A percentile compares a stretch with the other conserved stretches of the same genome.
Evolutionary conservation across 2,113 vertebrate species (phyloP).

Genomic region (Pelodiscus sinensis): DNA sequence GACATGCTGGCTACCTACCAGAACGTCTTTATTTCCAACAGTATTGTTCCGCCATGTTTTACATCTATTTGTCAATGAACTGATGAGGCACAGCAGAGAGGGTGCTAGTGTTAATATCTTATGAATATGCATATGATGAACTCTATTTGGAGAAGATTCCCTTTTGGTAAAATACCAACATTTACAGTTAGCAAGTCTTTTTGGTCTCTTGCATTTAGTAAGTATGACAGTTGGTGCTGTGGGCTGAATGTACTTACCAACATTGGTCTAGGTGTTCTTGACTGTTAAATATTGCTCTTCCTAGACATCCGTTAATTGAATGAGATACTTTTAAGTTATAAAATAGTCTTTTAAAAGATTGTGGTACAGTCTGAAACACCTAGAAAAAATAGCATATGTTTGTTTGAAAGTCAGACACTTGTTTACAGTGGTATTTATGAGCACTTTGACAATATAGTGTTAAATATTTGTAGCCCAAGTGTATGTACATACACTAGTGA

Average conservation of each 20-base stretch:
- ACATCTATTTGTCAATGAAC: slow-evolving; percentile 40
- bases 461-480: neutral
- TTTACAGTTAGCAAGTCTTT: neutral
- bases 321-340: neutral
- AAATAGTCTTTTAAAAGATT: neutral
- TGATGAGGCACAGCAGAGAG: slow-evolving; percentile 34
- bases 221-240: slow-evolving; percentile 30
- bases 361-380: neutral
- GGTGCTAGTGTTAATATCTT: neutral
- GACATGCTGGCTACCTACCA: slow-evolving; percentile 12
- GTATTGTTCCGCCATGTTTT: slow-evolving; percentile 3
- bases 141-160: neutral
- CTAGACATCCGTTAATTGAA: neutral
- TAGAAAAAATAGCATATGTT: neutral
- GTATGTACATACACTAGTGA: neutral
- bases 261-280: neutral
- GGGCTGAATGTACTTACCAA: neutral
- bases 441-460: neutral
- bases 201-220: slow-evolving; percentile 9
- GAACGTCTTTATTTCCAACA: slow-evolving; percentile 42
- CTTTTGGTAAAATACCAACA: slow-evolving; percentile 41
- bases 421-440: neutral
- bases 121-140: slow-evolving; percentile 5
- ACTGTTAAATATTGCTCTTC: neutral
- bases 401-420: neutral